A percentile compares a stretch with the other conserved stretches of the same genome.
Evolutionary conservation across 1,140 invertebrate genomes (phyloP).

Genomic region (Drosophila trapezifrons): DNA sequence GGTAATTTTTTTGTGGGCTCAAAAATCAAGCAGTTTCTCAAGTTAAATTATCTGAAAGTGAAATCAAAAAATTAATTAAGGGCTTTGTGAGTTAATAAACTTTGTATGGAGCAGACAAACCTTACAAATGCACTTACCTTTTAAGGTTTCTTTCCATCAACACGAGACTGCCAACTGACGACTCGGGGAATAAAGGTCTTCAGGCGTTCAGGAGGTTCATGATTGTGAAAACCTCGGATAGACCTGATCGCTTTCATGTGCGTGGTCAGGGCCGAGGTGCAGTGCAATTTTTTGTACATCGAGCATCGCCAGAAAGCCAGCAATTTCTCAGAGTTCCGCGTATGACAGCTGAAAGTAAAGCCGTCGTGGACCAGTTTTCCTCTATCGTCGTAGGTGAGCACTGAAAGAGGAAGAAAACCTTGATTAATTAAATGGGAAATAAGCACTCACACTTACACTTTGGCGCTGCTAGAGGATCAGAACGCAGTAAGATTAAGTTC

Average conservation of each 20-base stretch:
- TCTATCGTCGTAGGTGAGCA: conserved; percentile 66
- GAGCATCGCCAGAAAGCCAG: conserved; percentile 70
- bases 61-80: conserved; percentile 2
- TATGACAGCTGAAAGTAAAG: conserved; percentile 56
- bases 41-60: conserved; percentile 1
- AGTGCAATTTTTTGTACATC: conserved; percentile 57
- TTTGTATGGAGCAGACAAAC: background rate
- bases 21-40: background rate
- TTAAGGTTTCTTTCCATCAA: background rate
- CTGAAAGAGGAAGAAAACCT: conserved; percentile 20
- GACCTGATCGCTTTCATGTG: conserved; percentile 49
- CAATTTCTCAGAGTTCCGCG: conserved; percentile 37
- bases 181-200: conserved; percentile 64
- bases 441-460: conserved; percentile 21
- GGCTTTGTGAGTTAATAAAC: no score
- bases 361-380: conserved; percentile 67
- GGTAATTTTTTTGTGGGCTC: background rate
- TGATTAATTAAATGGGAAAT: background rate
- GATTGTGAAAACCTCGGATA: conserved; percentile 59
- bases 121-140: background rate
- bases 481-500: conserved; percentile 8
- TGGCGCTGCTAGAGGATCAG: conserved; percentile 1
- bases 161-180: background rate
- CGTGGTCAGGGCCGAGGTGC: conserved; percentile 57
- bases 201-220: conserved; percentile 41